These are phyloP conservation scores for Clamator glandarius DNA, from an alignment of 2,797 vertebrate genomes.

Conservation along the genomic window DNA sequence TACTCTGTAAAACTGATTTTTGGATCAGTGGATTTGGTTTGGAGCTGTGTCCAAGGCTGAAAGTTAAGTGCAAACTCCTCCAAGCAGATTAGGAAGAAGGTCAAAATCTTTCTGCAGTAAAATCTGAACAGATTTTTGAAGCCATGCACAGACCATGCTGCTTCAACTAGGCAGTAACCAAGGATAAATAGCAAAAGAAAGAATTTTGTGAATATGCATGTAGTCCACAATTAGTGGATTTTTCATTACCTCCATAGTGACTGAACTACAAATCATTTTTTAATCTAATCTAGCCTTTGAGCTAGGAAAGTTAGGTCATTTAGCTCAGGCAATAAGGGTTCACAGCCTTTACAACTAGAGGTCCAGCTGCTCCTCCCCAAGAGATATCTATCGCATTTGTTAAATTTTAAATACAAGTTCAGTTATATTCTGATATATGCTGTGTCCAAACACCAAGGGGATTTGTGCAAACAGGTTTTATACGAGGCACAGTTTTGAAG, in stretches of 20 bases:
- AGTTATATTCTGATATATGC: neutral
- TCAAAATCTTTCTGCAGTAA: neutral
- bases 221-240: neutral
- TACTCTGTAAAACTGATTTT: neutral
- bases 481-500: neutral
- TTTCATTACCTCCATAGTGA: neutral
- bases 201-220: neutral
- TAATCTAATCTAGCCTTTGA: slow-evolving; percentile 14
- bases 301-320: slow-evolving; percentile 6
- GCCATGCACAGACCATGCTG: neutral
- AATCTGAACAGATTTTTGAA: neutral
- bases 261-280: neutral
- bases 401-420: slow-evolving; percentile 24
- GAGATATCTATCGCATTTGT: neutral
- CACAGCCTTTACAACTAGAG: neutral
- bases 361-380: slow-evolving; percentile 9
- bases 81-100: neutral
- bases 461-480: slow-evolving; percentile 27
- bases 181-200: slow-evolving; percentile 7
- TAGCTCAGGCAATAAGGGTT: slow-evolving; percentile 14
- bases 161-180: neutral
- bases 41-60: neutral
- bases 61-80: neutral
- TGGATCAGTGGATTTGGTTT: neutral
- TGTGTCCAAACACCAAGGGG: neutral